Evolutionary conservation across 2,888 invertebrate species (phyloP), one percentile per base, ranked within the genome.

Genomic region (Netelia melanura): DNA sequence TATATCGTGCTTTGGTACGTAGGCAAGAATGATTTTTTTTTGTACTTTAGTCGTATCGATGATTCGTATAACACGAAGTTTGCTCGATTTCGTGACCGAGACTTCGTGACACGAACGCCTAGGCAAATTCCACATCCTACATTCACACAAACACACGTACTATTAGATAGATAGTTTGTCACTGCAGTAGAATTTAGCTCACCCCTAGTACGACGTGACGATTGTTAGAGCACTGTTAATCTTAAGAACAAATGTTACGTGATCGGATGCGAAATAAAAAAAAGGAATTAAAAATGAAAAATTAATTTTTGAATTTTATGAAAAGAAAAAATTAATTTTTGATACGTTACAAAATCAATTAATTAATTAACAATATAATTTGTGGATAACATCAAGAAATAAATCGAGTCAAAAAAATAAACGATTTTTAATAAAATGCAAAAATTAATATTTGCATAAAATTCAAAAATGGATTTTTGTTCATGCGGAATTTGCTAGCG

Each of bases 81-180:
- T 48, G 14, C 44, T n/a, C 48, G 58, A 62, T 44, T 58, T 58
- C 67, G 67, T 67, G 76, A 67, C 76, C 10, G n/a, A 58, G 67
- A 30, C 30, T 30, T 30, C 30, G 30, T 38, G 38, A 38, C 38
- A 38, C 21, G 65, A 65, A 56, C 8, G 54, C 3, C 11, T n/a
- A 54, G n/a, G n/a, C 3, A 54, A 54, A 11, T n/a, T 1, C 11
- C 54, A 54, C 54, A 10, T 54, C 54, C n/a, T n/a, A 11, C 54
- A 25, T 38, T 74, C 25, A 30, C 25, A 48, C 5, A 23, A 17
- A 48, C 25, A 48, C 1, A 30, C 21, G 21, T 21, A 21, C 21
- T 21, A 21, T 21, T 43, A 58, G 38, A 38, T 38, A 38, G 56
- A 70, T 38, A 54, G 25, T 30, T 70, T 52, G 38, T 70, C 56